phyloP scores from a whole-genome alignment of 2,113 vertebrate genomes.

The Aythya baeri region DNA sequence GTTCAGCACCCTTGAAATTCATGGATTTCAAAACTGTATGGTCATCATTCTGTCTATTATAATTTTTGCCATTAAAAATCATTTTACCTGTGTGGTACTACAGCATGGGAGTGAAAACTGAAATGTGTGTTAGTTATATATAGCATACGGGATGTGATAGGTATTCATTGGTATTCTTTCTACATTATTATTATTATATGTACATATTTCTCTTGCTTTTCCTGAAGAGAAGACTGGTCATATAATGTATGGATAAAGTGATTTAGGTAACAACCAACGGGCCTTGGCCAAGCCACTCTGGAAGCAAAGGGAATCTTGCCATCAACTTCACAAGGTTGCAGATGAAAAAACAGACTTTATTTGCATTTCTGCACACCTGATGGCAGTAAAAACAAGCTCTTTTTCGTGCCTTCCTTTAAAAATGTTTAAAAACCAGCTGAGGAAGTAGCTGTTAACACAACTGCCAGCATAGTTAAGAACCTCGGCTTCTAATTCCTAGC shows the following conservation, averaged over 20 bases:
- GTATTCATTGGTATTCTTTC: neutral
- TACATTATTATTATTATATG: neutral
- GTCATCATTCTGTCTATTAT: neutral
- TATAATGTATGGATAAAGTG: neutral
- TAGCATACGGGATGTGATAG: neutral
- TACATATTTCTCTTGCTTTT: neutral
- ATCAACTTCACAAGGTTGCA: neutral
- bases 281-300: neutral
- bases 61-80: neutral
- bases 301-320: neutral
- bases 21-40: neutral
- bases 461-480: conserved; percentile 15
- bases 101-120: neutral
- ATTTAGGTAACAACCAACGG: accelerated
- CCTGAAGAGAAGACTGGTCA: neutral
- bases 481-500: neutral
- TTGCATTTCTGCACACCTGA: conserved; percentile 33
- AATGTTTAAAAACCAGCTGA: conserved; percentile 5
- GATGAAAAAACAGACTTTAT: conserved; percentile 17
- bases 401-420: conserved; percentile 24
- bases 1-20: neutral
- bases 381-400: conserved; percentile 42
- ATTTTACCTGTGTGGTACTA: neutral
- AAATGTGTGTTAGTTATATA: neutral
- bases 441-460: conserved; percentile 32